Percentiles rank a stretch among this genome's conserved stretches.
Conservation (phyloP, 2,888 invertebrate species). For the Ophioninae sp. region DNA sequence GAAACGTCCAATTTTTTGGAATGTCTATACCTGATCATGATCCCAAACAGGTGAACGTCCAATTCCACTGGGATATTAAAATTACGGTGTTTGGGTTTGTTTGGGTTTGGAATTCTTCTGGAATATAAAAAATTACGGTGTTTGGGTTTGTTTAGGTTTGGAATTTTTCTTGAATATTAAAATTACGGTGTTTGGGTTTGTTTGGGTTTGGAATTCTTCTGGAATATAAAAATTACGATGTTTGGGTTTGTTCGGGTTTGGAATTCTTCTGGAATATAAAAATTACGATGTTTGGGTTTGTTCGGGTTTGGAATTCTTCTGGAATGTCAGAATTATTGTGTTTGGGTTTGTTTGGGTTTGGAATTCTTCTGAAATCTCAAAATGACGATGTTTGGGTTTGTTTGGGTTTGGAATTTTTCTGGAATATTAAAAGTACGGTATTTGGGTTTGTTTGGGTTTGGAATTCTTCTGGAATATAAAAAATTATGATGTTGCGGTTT, state of each 20-base stretch:
- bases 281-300: no score
- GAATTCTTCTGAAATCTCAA: not conserved
- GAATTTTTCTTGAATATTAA: not conserved
- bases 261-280: no score
- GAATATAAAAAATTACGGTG: not conserved
- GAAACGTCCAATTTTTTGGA: constrained; percentile 70
- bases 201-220: no score
- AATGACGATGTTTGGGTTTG: not conserved
- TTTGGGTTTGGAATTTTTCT: no score
- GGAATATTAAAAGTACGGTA: no score
- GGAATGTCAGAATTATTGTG: not conserved
- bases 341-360: not conserved
- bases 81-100: not conserved
- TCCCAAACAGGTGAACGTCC: constrained; percentile 58
- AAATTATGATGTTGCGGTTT: no score
- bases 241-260: no score
- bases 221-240: no score
- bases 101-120: not conserved
- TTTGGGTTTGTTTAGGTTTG: not conserved
- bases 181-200: no score
- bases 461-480: no score
- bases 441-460: no score
- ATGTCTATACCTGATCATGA: constrained; percentile 64
- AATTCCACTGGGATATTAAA: not conserved
- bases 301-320: no score